A percentile compares a stretch with the other conserved stretches of the same genome.
phyloP scores from a whole-genome alignment of 2,113 vertebrate species.

The Pseudorectes ferrugineus region DNA sequence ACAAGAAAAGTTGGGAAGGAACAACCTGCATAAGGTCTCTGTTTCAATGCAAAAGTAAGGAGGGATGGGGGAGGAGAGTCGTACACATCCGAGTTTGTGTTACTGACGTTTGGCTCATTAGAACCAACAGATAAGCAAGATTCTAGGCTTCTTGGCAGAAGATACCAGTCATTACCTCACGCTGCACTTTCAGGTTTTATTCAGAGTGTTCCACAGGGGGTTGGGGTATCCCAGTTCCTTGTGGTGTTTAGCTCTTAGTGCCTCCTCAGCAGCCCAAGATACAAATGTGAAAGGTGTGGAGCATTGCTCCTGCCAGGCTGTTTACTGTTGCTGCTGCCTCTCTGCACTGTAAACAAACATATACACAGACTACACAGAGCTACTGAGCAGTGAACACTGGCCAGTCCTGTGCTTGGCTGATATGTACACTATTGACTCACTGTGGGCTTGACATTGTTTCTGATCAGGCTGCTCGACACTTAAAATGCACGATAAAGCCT shows the following conservation, averaged over 20 bases:
- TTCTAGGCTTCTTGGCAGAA: background rate
- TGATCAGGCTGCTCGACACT: background rate
- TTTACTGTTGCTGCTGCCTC: background rate
- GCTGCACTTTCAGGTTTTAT: background rate
- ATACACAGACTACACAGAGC: background rate
- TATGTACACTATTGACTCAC: fast-evolving
- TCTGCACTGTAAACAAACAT: background rate
- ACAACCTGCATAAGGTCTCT: background rate
- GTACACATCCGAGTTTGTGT: background rate
- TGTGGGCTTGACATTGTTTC: background rate
- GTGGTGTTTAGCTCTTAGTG: background rate
- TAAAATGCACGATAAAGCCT: background rate
- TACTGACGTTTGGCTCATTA: background rate
- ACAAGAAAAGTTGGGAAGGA: background rate
- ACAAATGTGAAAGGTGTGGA: background rate
- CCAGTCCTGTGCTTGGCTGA: background rate
- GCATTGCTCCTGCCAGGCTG: background rate
- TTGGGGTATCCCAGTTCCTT: background rate
- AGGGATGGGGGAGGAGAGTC: background rate
- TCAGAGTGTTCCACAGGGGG: background rate
- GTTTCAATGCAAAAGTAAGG: background rate
- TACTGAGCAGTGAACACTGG: background rate
- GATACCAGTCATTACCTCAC: background rate
- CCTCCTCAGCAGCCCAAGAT: background rate
- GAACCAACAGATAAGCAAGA: background rate